Base-by-base conservation (phyloP, 2,888 invertebrate species). In the Luperina nickerlii region DNA sequence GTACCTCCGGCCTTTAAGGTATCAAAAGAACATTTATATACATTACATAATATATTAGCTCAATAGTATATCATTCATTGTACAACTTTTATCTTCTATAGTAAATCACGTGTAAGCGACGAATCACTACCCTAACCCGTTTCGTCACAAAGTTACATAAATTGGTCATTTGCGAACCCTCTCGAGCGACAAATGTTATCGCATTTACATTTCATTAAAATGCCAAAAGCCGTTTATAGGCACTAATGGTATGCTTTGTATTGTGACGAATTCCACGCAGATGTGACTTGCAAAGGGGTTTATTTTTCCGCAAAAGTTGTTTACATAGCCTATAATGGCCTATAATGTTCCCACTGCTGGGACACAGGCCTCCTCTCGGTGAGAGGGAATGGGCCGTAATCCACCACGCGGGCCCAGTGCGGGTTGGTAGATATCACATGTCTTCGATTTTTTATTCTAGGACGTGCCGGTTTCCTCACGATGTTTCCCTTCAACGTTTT, bases 171-270 rank as follows among this genome's bases (percentile, higher is more conserved):
- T n/a, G 62, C 15, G n/a, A 63, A 84, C 63, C 60, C 60, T 74
- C 74, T 13, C 15, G 13, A 45, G 20, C 32, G 42, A 62, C 57
- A 48, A 82, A 72, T 79, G 32, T 42, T 63, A 27, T 20, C 18
- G 60, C 48, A 66, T 69, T 80, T 65, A 84, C 65, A 84, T 84
- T 80, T 65, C 73, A 69, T 84, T 69, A 20, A 82, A 82, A 74
- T 66, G 54, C 32, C 48, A 85, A 66, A 69, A 73, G 51, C 51
- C 69, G 60, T 60, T 66, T 82, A 54, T 45, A 57, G 20, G 51
- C 42, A 27, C 32, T 73, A 80, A 80, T 67, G 84, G 62, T 15
- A 8, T 18, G 24, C n/a, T 8, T 82, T 48, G 54, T 65, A 62
- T 74, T 82, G 70, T 71, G 38, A 70, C 27, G 32, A 84, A 27